Evolutionary conservation across 1,140 invertebrate species (phyloP).

Genomic region (Atta colombica): DNA sequence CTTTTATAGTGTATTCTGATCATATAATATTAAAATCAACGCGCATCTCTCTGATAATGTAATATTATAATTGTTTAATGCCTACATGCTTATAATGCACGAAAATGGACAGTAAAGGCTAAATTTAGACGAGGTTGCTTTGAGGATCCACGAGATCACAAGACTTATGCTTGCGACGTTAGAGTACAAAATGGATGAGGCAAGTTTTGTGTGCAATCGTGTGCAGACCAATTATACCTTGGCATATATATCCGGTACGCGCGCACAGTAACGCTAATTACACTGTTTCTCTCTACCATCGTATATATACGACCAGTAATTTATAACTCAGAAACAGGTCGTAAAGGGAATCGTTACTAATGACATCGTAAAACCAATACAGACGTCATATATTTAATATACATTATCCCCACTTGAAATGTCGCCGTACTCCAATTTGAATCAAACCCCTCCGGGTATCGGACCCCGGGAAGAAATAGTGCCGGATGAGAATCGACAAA

Average conservation of each 20-base stretch:
- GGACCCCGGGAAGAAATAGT: constrained; percentile 42
- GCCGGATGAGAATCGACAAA: constrained; percentile 50
- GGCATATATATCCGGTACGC: constrained; percentile 39
- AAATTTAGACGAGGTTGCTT: constrained; percentile 42
- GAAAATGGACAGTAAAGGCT: constrained; percentile 10
- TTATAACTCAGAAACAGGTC: constrained; percentile 73
- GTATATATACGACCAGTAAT: constrained; percentile 59
- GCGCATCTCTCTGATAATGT: not conserved
- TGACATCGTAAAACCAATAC: constrained; percentile 71
- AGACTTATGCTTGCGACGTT: constrained; percentile 53
- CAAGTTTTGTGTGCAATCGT: constrained; percentile 65
- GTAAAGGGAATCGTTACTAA: constrained; percentile 73
- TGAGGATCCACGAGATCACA: constrained; percentile 40
- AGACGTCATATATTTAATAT: constrained; percentile 55
- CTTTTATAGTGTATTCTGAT: not conserved
- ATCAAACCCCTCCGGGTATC: constrained; percentile 36
- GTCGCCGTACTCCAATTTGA: constrained; percentile 52
- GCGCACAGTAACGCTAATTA: constrained; percentile 65
- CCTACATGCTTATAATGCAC: not conserved
- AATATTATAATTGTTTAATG: not conserved
- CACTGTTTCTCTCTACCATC: constrained; percentile 58
- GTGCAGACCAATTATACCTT: constrained; percentile 65
- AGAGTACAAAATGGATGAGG: constrained; percentile 52
- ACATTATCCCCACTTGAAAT: constrained; percentile 58
- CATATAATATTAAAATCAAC: not conserved